Evolutionary conservation across 2,888 invertebrate species (phyloP).

Genomic region (Byasa hedistus): DNA sequence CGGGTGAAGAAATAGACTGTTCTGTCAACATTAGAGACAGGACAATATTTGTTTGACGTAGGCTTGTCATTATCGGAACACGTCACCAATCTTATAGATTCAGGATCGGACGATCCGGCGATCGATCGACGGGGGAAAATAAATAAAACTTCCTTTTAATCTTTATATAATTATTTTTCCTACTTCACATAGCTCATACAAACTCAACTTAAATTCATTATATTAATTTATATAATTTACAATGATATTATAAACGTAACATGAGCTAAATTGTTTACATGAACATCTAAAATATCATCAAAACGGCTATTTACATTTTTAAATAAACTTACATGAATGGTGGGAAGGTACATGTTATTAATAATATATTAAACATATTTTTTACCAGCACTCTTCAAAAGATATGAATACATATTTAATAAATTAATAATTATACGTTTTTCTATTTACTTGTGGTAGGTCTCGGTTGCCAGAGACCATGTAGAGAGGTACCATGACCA

Average conservation of each 20-base stretch:
- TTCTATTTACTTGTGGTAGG: too few relatives aligned
- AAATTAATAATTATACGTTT: too few relatives aligned
- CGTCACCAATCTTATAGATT: too few relatives aligned
- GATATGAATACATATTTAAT: background rate
- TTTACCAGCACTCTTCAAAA: background rate
- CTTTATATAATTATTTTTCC: background rate
- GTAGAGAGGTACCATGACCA: too few relatives aligned
- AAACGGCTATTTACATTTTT: constrained; percentile 22
- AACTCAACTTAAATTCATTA: background rate
- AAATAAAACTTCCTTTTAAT: background rate
- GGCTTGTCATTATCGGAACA: too few relatives aligned
- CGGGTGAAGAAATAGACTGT: too few relatives aligned
- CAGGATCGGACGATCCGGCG: too few relatives aligned
- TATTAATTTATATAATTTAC: background rate
- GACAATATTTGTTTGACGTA: too few relatives aligned
- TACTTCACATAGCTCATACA: background rate
- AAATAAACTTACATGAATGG: constrained; percentile 9
- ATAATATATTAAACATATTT: background rate
- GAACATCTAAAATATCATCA: background rate
- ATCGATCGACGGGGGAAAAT: too few relatives aligned
- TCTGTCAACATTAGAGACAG: too few relatives aligned
- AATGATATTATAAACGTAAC: background rate
- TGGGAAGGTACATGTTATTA: constrained; percentile 2
- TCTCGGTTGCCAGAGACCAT: too few relatives aligned
- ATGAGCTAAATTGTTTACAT: constrained; percentile 3